A percentile compares a stretch with the other conserved stretches of the same genome.
Evolutionary conservation across 2,797 vertebrate species (phyloP).

Genomic region (Amniataba percoides): DNA sequence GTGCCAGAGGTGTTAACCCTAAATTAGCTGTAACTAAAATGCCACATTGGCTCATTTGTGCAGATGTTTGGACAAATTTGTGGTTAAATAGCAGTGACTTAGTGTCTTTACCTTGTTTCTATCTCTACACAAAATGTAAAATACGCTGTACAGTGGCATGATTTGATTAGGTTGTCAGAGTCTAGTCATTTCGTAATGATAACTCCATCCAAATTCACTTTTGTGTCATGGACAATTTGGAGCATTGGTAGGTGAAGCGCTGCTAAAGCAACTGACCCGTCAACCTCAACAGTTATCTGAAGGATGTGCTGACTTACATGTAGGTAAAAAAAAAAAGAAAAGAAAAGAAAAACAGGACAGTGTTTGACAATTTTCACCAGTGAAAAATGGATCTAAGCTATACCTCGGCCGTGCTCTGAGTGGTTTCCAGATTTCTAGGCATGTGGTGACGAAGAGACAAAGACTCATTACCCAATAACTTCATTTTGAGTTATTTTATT

Average conservation of each 20-base stretch:
- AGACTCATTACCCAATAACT: conserved; percentile 51
- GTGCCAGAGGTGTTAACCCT: conserved; percentile 53
- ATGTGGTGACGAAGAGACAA: conserved; percentile 45
- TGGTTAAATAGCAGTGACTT: conserved; percentile 50
- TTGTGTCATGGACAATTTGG: conserved; percentile 32
- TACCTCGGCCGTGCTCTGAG: conserved; percentile 53
- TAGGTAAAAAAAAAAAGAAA: conserved; percentile 35
- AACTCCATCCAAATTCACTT: conserved; percentile 40
- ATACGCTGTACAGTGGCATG: conserved; percentile 64
- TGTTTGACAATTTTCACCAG: conserved; percentile 38
- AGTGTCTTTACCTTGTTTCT: conserved; percentile 52
- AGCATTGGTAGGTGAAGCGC: conserved; percentile 65
- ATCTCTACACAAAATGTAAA: conserved; percentile 56
- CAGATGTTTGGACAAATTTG: conserved; percentile 54
- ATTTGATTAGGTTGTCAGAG: conserved; percentile 50
- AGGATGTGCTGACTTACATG: conserved; percentile 45
- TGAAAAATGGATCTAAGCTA: conserved; percentile 33
- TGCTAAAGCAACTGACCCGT: conserved; percentile 80
- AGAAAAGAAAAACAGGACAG: conserved; percentile 19
- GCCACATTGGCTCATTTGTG: conserved; percentile 59
- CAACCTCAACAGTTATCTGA: conserved; percentile 72
- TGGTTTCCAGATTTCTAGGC: conserved; percentile 45
- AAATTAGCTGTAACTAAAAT: conserved; percentile 52
- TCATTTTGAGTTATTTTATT: conserved; percentile 51
- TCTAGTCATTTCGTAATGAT: conserved; percentile 41